phyloP scores from a whole-genome alignment of 2,888 invertebrate genomes.

The Amblyjoppa proteus region DNA sequence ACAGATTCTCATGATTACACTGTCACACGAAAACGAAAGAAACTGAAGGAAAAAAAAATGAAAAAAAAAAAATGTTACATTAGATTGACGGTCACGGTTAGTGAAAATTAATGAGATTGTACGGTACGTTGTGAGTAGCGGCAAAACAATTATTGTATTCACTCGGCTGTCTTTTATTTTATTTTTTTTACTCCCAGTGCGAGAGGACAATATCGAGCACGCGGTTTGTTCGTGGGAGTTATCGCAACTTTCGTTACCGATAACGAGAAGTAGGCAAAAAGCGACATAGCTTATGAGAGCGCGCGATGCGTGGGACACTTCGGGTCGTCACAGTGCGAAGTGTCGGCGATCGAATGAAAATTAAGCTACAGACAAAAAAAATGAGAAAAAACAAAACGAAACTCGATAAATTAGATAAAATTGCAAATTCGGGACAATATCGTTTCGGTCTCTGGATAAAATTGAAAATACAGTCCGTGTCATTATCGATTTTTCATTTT shows the following conservation, averaged over 20 bases:
- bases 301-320: constrained; percentile 2
- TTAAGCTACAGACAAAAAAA: neutral
- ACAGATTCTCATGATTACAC: constrained; percentile 67
- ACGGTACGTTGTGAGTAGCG: constrained; percentile 1
- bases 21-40: constrained; percentile 36
- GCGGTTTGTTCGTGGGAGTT: constrained; percentile 23
- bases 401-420: constrained; percentile 23
- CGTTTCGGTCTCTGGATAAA: neutral
- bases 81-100: constrained; percentile 7
- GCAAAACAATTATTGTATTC: constrained; percentile 21
- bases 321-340: neutral
- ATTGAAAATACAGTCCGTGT: constrained; percentile 59
- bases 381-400: neutral
- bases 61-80: constrained; percentile 11
- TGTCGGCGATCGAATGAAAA: constrained; percentile 10
- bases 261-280: constrained; percentile 27
- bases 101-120: constrained; percentile 13
- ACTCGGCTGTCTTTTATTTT: neutral
- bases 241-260: constrained; percentile 32
- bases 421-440: neutral
- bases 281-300: neutral
- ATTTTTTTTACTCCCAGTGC: neutral
- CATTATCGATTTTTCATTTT: constrained; percentile 38
- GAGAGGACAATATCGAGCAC: constrained; percentile 37
- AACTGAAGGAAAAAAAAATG: neutral